phyloP scores from a whole-genome alignment of 2,113 vertebrate species.

The Mormyrus lacerda region DNA sequence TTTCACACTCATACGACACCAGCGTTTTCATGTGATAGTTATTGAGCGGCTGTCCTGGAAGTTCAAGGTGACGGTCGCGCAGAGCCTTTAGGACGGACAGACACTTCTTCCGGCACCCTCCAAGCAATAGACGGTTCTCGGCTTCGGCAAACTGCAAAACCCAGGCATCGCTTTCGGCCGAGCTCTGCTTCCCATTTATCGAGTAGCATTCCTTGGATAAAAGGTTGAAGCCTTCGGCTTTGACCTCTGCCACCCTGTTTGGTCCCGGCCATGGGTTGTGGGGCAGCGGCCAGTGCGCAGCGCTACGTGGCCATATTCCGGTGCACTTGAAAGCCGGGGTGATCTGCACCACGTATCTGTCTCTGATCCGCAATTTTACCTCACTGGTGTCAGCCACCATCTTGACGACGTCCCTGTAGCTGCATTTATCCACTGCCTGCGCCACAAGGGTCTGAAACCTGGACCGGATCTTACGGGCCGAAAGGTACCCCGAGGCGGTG shows the following conservation, averaged over 20 bases:
- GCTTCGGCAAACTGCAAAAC: slow-evolving; percentile 97
- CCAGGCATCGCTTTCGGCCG: slow-evolving; percentile 99
- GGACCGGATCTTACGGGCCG: slow-evolving; percentile 95
- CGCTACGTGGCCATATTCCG: slow-evolving; percentile 95
- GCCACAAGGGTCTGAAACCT: slow-evolving; percentile 96
- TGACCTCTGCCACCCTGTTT: slow-evolving; percentile 95
- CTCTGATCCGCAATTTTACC: slow-evolving; percentile 89
- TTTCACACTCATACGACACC: slow-evolving; percentile 97
- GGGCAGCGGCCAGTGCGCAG: slow-evolving; percentile 95
- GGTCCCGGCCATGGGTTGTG: slow-evolving; percentile 98
- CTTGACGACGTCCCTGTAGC: slow-evolving; percentile 94
- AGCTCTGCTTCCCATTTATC: slow-evolving; percentile 97
- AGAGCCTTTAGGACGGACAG: slow-evolving; percentile 91
- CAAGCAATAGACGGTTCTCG: slow-evolving; percentile 91
- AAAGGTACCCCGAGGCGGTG: slow-evolving; percentile 97
- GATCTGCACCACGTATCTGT: slow-evolving; percentile 94
- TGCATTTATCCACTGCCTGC: slow-evolving; percentile 98
- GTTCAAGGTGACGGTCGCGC: slow-evolving; percentile 93
- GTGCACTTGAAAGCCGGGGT: slow-evolving; percentile 98
- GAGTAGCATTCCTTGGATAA: slow-evolving; percentile 98
- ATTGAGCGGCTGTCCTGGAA: slow-evolving; percentile 89
- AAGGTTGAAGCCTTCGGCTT: slow-evolving; percentile 96
- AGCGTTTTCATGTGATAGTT: slow-evolving; percentile 98
- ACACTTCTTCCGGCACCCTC: slow-evolving; percentile 96
- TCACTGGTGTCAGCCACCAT: slow-evolving; percentile 98